A percentile compares a stretch with the other conserved stretches of the same genome.
Evolutionary conservation across 2,888 invertebrate species (phyloP).

Genomic region (Acholoe squamosa): DNA sequence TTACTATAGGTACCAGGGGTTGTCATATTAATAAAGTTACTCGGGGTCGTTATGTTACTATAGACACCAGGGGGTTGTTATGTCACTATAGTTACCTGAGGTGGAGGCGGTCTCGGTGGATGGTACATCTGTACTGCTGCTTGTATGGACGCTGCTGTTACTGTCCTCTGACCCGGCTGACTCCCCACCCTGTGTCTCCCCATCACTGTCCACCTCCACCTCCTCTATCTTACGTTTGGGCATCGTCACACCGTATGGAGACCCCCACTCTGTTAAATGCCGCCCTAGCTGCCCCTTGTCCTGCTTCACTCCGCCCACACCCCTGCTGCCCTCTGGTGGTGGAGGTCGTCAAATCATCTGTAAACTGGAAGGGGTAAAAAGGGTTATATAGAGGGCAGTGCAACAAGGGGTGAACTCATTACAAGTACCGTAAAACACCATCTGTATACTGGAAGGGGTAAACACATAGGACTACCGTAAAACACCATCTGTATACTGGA

Average conservation of each 20-base stretch:
- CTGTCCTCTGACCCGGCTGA: constrained; percentile 63
- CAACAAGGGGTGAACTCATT: too few species aligned
- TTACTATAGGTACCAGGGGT: too few species aligned
- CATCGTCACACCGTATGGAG: constrained; percentile 55
- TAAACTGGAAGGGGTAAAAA: too few species aligned
- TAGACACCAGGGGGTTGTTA: too few species aligned
- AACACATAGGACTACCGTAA: too few species aligned
- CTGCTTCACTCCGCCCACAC: neutral
- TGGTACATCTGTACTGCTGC: constrained; percentile 66
- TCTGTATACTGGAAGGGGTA: too few species aligned
- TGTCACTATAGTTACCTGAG: neutral
- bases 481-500: too few species aligned
- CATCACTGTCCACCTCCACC: constrained; percentile 50
- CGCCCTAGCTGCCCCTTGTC: neutral
- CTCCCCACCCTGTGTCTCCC: neutral
- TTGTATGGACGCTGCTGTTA: constrained; percentile 64
- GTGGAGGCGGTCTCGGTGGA: neutral
- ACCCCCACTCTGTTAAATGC: neutral
- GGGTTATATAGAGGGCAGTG: too few species aligned
- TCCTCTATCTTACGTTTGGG: constrained; percentile 68
- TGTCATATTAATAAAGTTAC: too few species aligned
- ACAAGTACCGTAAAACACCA: too few species aligned
- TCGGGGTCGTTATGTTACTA: too few species aligned
- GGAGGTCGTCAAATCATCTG: neutral
- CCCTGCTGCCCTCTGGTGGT: neutral